Conservation (phyloP, 2,888 invertebrate genomes). For the Cheilosia soror region DNA sequence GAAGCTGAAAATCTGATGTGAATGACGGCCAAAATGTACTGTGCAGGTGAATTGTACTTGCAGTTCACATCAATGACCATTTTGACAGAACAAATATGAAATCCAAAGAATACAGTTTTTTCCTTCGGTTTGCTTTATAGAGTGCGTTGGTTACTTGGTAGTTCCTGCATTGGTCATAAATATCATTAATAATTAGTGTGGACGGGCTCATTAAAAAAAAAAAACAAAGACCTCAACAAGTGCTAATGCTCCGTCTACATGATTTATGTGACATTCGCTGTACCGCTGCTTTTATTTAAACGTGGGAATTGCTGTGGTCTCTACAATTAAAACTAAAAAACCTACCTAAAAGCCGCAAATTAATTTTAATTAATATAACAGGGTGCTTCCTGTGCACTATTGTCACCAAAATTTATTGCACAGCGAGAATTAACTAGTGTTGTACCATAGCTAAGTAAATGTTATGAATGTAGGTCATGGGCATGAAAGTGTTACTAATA, state of each 20-base stretch:
- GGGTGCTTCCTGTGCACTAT: neutral
- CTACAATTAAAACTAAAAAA: conserved; percentile 1
- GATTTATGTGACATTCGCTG: conserved; percentile 10
- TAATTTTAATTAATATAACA: conserved; percentile 2
- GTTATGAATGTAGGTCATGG: too few relatives aligned
- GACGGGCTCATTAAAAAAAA: neutral
- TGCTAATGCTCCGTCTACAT: neutral
- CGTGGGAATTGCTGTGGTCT: conserved; percentile 1
- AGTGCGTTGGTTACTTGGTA: neutral
- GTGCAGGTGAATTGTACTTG: neutral
- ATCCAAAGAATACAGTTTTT: neutral
- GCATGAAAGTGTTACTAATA: too few relatives aligned
- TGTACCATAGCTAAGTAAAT: too few relatives aligned
- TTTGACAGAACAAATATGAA: neutral
- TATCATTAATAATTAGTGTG: conserved; percentile 32
- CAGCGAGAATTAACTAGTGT: too few relatives aligned
- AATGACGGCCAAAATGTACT: neutral
- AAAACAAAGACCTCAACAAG: too few relatives aligned
- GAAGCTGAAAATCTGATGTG: conserved; percentile 29
- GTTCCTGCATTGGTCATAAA: neutral
- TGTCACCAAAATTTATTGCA: too few relatives aligned
- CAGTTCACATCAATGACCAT: neutral
- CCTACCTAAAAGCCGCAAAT: neutral
- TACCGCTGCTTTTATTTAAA: neutral
- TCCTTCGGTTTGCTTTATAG: neutral